Percentiles rank a stretch among this genome's conserved stretches.
Evolutionary conservation across 1,140 invertebrate species (phyloP).

Genomic region (Zaprionus gabonicus): DNA sequence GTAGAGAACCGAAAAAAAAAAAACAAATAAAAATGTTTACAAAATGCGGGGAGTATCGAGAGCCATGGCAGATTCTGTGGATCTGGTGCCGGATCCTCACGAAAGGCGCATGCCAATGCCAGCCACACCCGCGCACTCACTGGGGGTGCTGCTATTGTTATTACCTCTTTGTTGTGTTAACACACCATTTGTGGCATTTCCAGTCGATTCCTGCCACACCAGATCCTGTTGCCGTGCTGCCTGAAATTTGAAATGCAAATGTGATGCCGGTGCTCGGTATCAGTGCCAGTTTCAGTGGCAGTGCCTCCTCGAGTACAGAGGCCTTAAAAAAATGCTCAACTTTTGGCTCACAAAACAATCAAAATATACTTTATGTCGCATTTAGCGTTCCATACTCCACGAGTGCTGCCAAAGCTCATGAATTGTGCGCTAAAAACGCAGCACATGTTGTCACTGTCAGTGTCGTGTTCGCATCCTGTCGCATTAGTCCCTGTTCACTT

Average conservation of each 20-base stretch:
- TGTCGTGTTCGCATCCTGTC: neutral
- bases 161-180: slow-evolving; percentile 82
- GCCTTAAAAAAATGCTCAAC: slow-evolving; percentile 67
- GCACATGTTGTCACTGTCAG: slow-evolving; percentile 33
- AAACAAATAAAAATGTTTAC: slow-evolving; percentile 78
- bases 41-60: slow-evolving; percentile 43
- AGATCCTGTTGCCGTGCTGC: slow-evolving; percentile 27
- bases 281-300: neutral
- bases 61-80: slow-evolving; percentile 6
- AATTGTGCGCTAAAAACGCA: slow-evolving; percentile 36
- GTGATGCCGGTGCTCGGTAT: slow-evolving; percentile 18
- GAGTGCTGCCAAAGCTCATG: slow-evolving; percentile 47
- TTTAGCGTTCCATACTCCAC: slow-evolving; percentile 49
- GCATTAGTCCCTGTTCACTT: neutral
- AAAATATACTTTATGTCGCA: slow-evolving; percentile 77
- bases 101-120: slow-evolving; percentile 51
- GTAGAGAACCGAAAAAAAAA: slow-evolving; percentile 14
- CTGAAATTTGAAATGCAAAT: slow-evolving; percentile 78
- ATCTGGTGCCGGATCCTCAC: slow-evolving; percentile 25
- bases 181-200: slow-evolving; percentile 78
- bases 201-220: slow-evolving; percentile 56
- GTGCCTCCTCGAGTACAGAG: neutral
- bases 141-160: slow-evolving; percentile 68
- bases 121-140: slow-evolving; percentile 8
- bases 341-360: slow-evolving; percentile 74